Percentiles rank a stretch among this genome's conserved stretches.
phyloP scores from a whole-genome alignment of 1,140 invertebrate species.

The Schlechtendalia chinensis region DNA sequence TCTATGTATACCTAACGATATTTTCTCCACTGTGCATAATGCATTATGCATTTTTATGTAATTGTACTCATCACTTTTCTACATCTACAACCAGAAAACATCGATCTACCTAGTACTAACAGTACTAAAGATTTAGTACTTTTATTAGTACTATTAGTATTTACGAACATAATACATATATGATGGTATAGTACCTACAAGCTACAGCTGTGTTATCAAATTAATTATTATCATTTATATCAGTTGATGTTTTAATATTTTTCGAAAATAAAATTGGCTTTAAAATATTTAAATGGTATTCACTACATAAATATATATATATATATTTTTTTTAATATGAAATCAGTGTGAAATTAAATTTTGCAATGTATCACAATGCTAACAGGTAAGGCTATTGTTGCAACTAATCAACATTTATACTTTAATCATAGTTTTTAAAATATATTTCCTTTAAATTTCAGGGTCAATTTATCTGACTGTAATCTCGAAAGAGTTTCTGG shows the following conservation, averaged over 20 bases:
- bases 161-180: no score
- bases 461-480: background rate
- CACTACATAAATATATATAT: no score
- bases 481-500: background rate
- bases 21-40: no score
- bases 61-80: no score
- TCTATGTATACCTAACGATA: no score
- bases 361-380: background rate
- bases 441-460: conserved; percentile 6
- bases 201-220: background rate
- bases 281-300: background rate
- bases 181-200: no score
- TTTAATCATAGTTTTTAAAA: background rate
- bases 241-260: background rate
- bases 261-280: background rate
- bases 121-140: no score
- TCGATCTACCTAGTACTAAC: no score
- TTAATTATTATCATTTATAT: conserved; percentile 15
- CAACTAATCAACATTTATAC: background rate
- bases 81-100: no score
- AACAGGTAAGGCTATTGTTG: conserved; percentile 16
- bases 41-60: no score
- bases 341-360: background rate
- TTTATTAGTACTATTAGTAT: no score
- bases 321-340: no score